phyloP scores from a whole-genome alignment of 2,797 vertebrate species.

The Botia almorhae region DNA sequence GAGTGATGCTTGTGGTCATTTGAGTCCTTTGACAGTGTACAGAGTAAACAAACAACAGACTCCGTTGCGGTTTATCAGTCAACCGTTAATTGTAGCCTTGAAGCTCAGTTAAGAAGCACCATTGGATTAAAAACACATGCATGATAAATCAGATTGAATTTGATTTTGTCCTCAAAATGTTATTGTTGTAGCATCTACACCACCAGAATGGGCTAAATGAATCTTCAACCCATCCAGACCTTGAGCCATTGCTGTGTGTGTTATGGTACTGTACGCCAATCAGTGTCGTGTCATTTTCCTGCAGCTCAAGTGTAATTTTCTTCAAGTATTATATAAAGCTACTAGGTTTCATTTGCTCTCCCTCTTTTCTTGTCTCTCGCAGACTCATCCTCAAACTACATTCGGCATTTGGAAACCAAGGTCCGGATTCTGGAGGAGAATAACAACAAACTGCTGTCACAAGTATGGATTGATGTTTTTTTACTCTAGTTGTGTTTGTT shows the following conservation, averaged over 20 bases:
- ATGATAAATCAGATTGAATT: slow-evolving; percentile 2
- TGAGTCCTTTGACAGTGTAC: background rate
- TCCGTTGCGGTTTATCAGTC: background rate
- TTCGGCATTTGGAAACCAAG: slow-evolving; percentile 93
- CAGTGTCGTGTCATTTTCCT: background rate
- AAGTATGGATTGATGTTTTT: slow-evolving; percentile 77
- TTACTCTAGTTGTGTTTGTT: background rate
- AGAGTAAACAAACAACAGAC: background rate
- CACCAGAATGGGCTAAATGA: too few relatives aligned
- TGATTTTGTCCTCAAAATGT: too few relatives aligned
- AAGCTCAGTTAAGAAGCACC: background rate
- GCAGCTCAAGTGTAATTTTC: background rate
- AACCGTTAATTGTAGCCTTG: slow-evolving; percentile 10
- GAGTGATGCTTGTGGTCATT: background rate
- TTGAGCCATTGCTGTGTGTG: too few relatives aligned
- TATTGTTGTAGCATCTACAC: background rate
- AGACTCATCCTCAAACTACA: slow-evolving; percentile 92
- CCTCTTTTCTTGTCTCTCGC: slow-evolving; percentile 54
- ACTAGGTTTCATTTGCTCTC: background rate
- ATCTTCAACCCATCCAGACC: too few relatives aligned
- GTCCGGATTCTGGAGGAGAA: slow-evolving; percentile 92
- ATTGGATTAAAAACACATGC: background rate
- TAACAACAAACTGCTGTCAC: slow-evolving; percentile 87
- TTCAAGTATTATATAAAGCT: background rate
- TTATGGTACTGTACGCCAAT: too few relatives aligned